Percentiles rank a stretch among this genome's conserved stretches.
phyloP scores from a whole-genome alignment of 2,113 vertebrate genomes.

The Neodontobutis hainanensis region DNA sequence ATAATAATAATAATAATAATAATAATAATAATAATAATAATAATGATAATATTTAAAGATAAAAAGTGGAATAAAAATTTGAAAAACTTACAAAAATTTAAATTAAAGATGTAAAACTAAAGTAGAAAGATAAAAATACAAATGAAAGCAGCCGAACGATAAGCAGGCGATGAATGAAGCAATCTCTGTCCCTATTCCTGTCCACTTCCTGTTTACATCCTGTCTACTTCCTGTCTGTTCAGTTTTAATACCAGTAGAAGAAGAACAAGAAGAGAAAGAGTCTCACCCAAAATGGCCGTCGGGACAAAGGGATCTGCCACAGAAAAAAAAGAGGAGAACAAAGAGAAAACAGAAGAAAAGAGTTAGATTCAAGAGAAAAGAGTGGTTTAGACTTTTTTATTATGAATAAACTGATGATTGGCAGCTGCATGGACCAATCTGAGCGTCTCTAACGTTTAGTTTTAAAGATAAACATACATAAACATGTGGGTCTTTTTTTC shows the following conservation, averaged over 20 bases:
- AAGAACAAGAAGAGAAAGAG: constrained; percentile 55
- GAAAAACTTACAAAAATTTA: not conserved
- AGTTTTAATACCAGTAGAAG: not conserved
- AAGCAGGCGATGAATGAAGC: constrained; percentile 83
- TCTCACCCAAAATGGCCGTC: constrained; percentile 99
- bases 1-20: not conserved
- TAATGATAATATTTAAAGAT: not conserved
- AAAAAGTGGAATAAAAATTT: not conserved
- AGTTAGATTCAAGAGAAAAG: constrained; percentile 44
- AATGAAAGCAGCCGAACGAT: constrained; percentile 61
- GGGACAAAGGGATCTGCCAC: constrained; percentile 95
- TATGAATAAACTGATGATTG: too few relatives aligned
- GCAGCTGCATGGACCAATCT: too few relatives aligned
- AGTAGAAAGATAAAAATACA: not conserved
- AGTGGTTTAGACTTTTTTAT: not conserved
- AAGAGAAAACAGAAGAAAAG: constrained; percentile 6
- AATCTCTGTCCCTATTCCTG: constrained; percentile 53
- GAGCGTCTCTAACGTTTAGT: too few relatives aligned
- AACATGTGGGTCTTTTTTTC: too few relatives aligned
- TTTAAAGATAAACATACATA: too few relatives aligned
- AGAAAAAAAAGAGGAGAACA: constrained; percentile 60
- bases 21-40: not conserved
- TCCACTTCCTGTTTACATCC: constrained; percentile 8
- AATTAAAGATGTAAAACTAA: not conserved
- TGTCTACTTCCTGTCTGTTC: constrained; percentile 29